Base-by-base conservation (phyloP, 2,888 invertebrate species). In the Drosophila leonis region DNA sequence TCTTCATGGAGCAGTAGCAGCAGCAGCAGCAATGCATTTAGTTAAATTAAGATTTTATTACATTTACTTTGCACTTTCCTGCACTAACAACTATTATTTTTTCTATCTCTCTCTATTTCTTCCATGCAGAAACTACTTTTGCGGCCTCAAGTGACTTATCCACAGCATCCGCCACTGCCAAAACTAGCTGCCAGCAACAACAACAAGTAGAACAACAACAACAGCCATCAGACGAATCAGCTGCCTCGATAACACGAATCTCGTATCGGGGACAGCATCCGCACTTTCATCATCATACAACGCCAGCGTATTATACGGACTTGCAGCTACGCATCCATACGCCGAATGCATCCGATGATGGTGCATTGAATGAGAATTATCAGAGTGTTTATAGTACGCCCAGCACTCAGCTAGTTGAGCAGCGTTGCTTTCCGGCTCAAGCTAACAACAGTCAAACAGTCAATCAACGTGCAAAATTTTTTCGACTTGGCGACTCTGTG, bases 141-240 rank as follows among this genome's bases (percentile, higher is more conserved):
- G 68, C 86, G 83, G 80, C 90, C 76, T 88, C 90, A 68, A 91
- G 90, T 84, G 91, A 92, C 89, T 88, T 92, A 89, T 91, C 89
- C 80, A 88, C 93, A 93, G 88, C 94, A 94, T 85, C 93, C 93
- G 90, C 94, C 94, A 90, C 93, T 94, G 89, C 93, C 94, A 89
- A 93, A 93, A 86, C 93, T 92, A 92, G 93, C 93, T 90, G 93
- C 93, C 92, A 93, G 92, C 90, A 93, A 93, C 80, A 83, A 69
- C 48, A 49, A 31, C 29, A 49, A 48, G 44, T 33, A 57, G 35
- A 57, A 68, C 78, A 82, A 63, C 76, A 57, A 65, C 78, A 81
- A 65, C 18, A 42, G 20, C 75, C 69, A 75, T 73, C 78, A 41
- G 75, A 82, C 60, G 77, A 83, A 31, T 82, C 85, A 42, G 66